Base-by-base conservation (phyloP, 2,888 invertebrate genomes). In the Drosophila pseudotalamancana region DNA sequence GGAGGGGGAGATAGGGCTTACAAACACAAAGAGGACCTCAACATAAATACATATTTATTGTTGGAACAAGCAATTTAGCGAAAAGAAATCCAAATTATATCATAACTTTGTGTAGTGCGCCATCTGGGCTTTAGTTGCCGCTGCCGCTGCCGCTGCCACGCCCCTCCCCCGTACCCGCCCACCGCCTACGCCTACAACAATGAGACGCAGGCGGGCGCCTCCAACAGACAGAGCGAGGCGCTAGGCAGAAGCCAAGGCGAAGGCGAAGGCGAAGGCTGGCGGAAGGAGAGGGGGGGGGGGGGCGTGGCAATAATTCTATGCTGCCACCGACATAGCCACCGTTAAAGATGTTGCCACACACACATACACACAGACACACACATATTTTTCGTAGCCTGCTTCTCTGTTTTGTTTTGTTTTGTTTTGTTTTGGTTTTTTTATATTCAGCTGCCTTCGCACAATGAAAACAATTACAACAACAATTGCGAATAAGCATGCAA, bases 121-220 rank as follows among this genome's bases (percentile, higher is more conserved):
- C 89, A 89, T 90, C 89, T 89, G 89, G 88, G 90, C 88, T 90
- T 90, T 89, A 89, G 89, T 88, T 90, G 87, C 85, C 73, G 68
- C 32, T 42, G 18, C 19, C 12, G 45, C 37, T 8, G 12, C 53
- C 32, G 12, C 9, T 4, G 25, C 39, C 21, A 8, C 34, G 45
- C 35, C 59, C 37, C 43, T 6, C 11, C 1, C 4, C n/a, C 42
- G 40, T 32, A 12, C 27, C 14, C 16, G 16, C 8, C 31, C 40
- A 25, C 55, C 54, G 66, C 82, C 79, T 80, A 86, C 82, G 85
- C 87, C 87, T 85, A 85, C 87, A 77, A 81, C 81, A 81, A 87
- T 65, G 67, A 51, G 27, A 48, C 34, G 42, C 40, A 45, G 45
- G 60, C 63, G 40, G 19, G 42, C 29, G 50, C 39, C 53, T 43